These are phyloP conservation scores for Tinea pellionella DNA, from an alignment of 2,888 invertebrate genomes.

Conservation along the genomic window DNA sequence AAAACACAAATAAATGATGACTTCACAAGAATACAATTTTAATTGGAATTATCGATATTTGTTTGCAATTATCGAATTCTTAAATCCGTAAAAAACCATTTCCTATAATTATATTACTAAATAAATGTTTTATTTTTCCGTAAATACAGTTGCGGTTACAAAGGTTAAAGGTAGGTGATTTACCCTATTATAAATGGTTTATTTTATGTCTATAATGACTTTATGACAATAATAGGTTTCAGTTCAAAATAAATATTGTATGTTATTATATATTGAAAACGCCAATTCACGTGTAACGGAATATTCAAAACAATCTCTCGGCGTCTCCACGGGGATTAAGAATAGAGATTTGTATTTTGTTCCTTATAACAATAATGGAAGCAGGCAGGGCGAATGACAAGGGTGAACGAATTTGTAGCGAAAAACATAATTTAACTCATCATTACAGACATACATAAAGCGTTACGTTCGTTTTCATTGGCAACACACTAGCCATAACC, in stretches of 20 bases:
- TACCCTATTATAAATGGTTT: too few species aligned
- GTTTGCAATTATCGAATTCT: neutral
- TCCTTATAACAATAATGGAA: conserved; percentile 33
- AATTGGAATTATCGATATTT: neutral
- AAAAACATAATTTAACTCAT: conserved; percentile 26
- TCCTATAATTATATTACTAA: neutral
- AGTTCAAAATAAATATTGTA: too few species aligned
- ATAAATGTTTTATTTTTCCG: neutral
- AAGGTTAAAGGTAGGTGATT: neutral
- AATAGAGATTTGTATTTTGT: conserved; percentile 38
- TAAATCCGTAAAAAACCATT: neutral
- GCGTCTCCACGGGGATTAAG: conserved; percentile 32
- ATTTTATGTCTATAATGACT: too few species aligned
- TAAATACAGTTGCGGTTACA: neutral
- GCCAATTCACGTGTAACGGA: neutral
- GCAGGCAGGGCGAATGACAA: conserved; percentile 25
- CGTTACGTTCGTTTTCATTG: neutral
- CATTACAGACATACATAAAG: neutral
- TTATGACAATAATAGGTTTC: too few species aligned
- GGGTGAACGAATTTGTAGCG: conserved; percentile 21
- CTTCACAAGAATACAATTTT: too few species aligned
- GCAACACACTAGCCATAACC: conserved; percentile 9
- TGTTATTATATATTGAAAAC: too few species aligned
- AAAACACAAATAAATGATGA: too few species aligned
- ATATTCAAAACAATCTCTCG: conserved; percentile 43